Evolutionary conservation across 2,888 invertebrate species (phyloP).

Genomic region (Campaea margaritaria): DNA sequence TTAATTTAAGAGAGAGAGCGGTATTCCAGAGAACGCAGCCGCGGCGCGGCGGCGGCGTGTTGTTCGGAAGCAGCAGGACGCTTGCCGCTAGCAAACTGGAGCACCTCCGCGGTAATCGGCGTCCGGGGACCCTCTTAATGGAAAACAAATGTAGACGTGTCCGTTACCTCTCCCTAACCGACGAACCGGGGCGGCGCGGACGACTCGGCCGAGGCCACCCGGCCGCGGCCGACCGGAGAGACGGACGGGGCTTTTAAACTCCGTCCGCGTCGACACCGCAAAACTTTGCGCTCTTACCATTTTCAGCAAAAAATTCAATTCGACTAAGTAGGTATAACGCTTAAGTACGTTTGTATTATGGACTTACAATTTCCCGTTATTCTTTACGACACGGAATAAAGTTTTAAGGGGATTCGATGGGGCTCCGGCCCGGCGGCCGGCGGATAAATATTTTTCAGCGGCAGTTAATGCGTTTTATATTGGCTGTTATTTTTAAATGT

Average conservation of each 20-base stretch:
- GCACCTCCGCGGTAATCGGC: neutral
- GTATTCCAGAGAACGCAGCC: neutral
- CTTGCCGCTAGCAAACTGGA: constrained; percentile 9
- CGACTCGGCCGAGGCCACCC: neutral
- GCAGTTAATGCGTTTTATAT: constrained; percentile 48
- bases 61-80: neutral
- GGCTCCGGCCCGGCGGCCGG: constrained; percentile 25
- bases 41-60: neutral
- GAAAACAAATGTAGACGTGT: constrained; percentile 32
- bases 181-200: neutral
- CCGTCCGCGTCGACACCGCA: neutral
- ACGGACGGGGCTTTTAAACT: neutral
- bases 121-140: constrained; percentile 21
- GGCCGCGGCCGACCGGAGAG: neutral
- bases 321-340: constrained; percentile 53
- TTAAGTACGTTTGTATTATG: constrained; percentile 60
- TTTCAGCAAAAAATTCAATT: constrained; percentile 52
- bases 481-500: constrained; percentile 45
- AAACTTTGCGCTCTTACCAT: constrained; percentile 7
- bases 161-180: constrained; percentile 4
- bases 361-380: constrained; percentile 56
- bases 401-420: constrained; percentile 42
- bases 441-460: constrained; percentile 34
- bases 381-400: constrained; percentile 55
- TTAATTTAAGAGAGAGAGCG: constrained; percentile 4